Percentiles rank a stretch among this genome's conserved stretches.
These are phyloP conservation scores for Solenopsis invicta DNA, from an alignment of 1,140 invertebrate species.

Conservation along the genomic window DNA sequence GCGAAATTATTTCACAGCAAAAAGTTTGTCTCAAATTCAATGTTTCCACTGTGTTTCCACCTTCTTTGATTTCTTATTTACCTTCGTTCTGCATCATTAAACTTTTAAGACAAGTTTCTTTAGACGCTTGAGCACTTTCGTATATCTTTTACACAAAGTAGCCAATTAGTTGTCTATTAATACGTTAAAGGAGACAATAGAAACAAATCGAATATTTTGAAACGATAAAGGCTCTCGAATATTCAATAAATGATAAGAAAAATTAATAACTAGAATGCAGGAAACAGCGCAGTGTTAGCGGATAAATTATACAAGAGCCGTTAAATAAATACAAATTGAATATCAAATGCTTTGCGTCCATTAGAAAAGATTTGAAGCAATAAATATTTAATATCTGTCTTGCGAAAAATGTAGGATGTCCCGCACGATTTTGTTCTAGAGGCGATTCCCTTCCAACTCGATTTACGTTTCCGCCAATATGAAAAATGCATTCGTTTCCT, in stretches of 20 bases:
- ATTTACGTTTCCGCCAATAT: not conserved
- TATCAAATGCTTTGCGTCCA: not conserved
- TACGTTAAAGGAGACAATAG: not conserved
- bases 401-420: not conserved
- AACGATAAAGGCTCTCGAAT: conserved; percentile 1
- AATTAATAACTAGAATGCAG: not conserved
- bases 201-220: not conserved
- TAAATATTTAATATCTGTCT: not conserved
- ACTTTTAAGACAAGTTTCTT: conserved; percentile 29
- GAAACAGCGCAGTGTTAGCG: not conserved
- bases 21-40: not conserved
- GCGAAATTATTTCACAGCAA: not conserved
- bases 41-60: not conserved
- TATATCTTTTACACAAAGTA: not conserved
- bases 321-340: conserved; percentile 15
- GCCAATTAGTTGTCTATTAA: conserved; percentile 7
- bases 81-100: not conserved
- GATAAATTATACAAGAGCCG: not conserved
- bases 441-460: not conserved
- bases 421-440: not conserved
- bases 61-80: conserved; percentile 17
- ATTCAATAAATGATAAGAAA: not conserved
- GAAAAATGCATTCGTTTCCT: not conserved
- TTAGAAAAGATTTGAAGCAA: not conserved
- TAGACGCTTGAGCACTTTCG: not conserved